Conservation (phyloP, 2,888 invertebrate genomes). For the Tigriopus californicus region DNA sequence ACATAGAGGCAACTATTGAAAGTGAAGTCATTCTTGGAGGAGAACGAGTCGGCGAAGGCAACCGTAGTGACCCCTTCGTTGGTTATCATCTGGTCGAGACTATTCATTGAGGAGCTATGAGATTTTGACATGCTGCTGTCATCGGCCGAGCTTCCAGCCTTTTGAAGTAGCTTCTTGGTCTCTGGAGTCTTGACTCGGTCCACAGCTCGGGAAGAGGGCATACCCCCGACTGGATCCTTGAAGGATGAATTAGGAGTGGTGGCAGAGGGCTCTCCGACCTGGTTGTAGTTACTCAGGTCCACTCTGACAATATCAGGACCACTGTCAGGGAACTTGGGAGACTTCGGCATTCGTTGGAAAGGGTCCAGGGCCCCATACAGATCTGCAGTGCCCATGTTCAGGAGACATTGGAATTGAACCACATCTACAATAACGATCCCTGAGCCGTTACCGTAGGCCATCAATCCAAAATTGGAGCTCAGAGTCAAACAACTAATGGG, state of each 20-base stretch:
- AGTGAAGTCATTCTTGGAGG: constrained; percentile 29
- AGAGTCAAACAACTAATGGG: constrained; percentile 73
- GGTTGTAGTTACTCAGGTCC: constrained; percentile 9
- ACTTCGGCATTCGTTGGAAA: constrained; percentile 57
- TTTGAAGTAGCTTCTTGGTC: constrained; percentile 1
- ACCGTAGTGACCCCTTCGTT: constrained; percentile 80
- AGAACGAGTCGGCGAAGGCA: constrained; percentile 85
- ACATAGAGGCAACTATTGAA: constrained; percentile 77
- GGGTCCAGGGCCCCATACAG: constrained; percentile 76
- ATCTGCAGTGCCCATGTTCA: constrained; percentile 73
- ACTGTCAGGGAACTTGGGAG: constrained; percentile 38
- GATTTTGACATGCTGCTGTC: constrained; percentile 41
- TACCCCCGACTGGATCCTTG: background rate
- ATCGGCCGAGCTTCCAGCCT: constrained; percentile 20
- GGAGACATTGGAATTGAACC: constrained; percentile 67
- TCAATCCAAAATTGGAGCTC: constrained; percentile 84
- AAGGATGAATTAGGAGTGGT: background rate
- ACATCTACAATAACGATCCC: constrained; percentile 83
- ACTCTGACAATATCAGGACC: constrained; percentile 3
- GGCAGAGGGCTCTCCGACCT: background rate
- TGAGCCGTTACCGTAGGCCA: constrained; percentile 15
- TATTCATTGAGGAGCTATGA: constrained; percentile 91
- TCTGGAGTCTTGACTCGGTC: constrained; percentile 8
- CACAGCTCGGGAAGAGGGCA: background rate
- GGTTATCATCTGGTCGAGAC: constrained; percentile 85